Evolutionary conservation across 2,797 vertebrate genomes (phyloP).

Genomic region (Eidolon dupreanum): DNA sequence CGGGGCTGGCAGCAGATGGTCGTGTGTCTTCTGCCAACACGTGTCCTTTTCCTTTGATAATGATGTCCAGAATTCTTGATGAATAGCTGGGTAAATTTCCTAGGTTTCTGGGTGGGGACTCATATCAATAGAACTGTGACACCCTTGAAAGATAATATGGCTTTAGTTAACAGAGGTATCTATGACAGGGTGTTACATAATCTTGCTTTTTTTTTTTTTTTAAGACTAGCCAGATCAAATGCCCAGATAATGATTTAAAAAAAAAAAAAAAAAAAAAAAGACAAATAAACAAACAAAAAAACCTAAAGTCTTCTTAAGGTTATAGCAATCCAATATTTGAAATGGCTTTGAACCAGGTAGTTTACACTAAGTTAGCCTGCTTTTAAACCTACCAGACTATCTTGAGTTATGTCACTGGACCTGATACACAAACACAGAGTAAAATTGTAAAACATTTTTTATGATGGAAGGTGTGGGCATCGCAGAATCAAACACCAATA

Average conservation of each 20-base stretch:
- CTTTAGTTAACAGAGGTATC: slow-evolving; percentile 43
- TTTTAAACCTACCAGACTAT: background rate
- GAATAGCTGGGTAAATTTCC: slow-evolving; percentile 57
- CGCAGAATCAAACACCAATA: slow-evolving; percentile 20
- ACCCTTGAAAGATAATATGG: slow-evolving; percentile 55
- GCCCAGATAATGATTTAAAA: background rate
- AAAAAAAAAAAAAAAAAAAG: background rate
- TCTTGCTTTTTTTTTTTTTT: background rate
- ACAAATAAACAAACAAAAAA: no score
- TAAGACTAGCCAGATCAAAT: background rate
- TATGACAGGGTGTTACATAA: slow-evolving; percentile 35
- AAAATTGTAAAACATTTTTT: slow-evolving; percentile 24
- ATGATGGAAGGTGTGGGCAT: background rate
- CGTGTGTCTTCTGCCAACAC: slow-evolving; percentile 25
- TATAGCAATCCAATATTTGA: slow-evolving; percentile 18
- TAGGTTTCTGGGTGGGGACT: slow-evolving; percentile 55
- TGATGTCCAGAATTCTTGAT: slow-evolving; percentile 59
- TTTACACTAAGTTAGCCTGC: slow-evolving; percentile 14
- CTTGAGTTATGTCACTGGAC: background rate
- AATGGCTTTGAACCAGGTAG: slow-evolving; percentile 7
- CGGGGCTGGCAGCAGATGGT: slow-evolving; percentile 34
- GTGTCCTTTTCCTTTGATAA: slow-evolving; percentile 60
- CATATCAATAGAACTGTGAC: slow-evolving; percentile 47
- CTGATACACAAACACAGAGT: background rate
- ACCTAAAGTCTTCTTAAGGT: background rate